phyloP scores from a whole-genome alignment of 2,888 invertebrate genomes.

The Lithophane leautieri region DNA sequence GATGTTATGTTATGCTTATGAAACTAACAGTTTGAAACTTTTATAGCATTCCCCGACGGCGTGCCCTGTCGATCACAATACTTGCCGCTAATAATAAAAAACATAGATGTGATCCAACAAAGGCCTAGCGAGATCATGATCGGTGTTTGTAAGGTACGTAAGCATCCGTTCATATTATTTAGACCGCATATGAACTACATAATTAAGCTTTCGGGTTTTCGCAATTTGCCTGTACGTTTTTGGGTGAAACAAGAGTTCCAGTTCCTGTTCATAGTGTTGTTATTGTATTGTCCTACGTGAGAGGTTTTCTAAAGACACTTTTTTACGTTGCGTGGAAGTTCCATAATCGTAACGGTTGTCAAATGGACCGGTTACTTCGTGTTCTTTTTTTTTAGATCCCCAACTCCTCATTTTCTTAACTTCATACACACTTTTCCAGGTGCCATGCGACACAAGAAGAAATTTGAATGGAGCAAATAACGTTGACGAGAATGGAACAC shows the following conservation, averaged over 20 bases:
- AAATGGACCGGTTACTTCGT: not conserved
- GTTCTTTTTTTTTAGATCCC: not conserved
- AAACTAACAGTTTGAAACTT: not conserved
- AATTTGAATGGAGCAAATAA: not conserved
- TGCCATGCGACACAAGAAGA: slow-evolving; percentile 4
- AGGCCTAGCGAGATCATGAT: slow-evolving; percentile 77
- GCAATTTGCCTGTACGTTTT: not conserved
- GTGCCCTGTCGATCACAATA: slow-evolving; percentile 76
- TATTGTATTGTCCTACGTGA: too few relatives aligned
- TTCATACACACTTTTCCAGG: slow-evolving; percentile 17
- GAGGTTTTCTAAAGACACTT: not conserved
- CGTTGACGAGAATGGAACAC: not conserved
- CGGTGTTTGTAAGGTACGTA: slow-evolving; percentile 76
- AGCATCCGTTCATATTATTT: not conserved
- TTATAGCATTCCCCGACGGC: slow-evolving; percentile 74
- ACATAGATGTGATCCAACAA: slow-evolving; percentile 48
- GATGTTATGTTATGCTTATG: not conserved
- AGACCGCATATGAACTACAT: not conserved
- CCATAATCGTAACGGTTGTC: not conserved
- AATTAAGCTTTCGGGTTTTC: not conserved
- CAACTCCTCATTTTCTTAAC: not conserved
- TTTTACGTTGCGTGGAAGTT: not conserved
- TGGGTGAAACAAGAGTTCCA: not conserved
- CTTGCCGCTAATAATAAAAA: slow-evolving; percentile 65
- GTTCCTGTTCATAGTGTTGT: not conserved